Conservation (phyloP, 2,888 invertebrate species). For the Tuberolachnus salignus region DNA sequence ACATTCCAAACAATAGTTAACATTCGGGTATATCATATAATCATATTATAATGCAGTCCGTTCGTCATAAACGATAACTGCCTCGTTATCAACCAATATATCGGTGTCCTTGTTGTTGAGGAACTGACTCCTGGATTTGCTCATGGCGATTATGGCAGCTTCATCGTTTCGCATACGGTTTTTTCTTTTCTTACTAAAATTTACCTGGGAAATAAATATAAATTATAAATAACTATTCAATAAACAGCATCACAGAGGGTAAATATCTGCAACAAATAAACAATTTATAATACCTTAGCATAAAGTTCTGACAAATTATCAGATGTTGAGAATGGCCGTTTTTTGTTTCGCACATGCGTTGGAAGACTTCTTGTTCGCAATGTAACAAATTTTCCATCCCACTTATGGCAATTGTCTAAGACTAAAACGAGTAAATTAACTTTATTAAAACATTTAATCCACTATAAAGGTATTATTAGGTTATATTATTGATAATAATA, state of each 20-base stretch:
- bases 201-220: constrained; percentile 66
- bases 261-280: neutral
- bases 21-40: constrained; percentile 40
- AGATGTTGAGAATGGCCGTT: constrained; percentile 72
- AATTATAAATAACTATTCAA: neutral
- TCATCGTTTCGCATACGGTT: constrained; percentile 82
- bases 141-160: constrained; percentile 78
- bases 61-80: constrained; percentile 82
- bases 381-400: constrained; percentile 55
- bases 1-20: constrained; percentile 16
- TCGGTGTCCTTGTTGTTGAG: constrained; percentile 66
- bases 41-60: constrained; percentile 72
- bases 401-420: constrained; percentile 58
- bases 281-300: constrained; percentile 67
- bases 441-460: neutral
- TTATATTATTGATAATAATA: too few species aligned
- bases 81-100: constrained; percentile 75
- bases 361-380: constrained; percentile 73
- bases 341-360: constrained; percentile 74
- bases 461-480: too few species aligned
- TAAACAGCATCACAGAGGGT: neutral
- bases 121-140: constrained; percentile 74
- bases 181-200: constrained; percentile 78
- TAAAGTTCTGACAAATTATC: constrained; percentile 74
- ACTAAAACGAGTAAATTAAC: constrained; percentile 57